Base-by-base conservation (phyloP, 2,888 invertebrate species). In the Frankliniella fusca region DNA sequence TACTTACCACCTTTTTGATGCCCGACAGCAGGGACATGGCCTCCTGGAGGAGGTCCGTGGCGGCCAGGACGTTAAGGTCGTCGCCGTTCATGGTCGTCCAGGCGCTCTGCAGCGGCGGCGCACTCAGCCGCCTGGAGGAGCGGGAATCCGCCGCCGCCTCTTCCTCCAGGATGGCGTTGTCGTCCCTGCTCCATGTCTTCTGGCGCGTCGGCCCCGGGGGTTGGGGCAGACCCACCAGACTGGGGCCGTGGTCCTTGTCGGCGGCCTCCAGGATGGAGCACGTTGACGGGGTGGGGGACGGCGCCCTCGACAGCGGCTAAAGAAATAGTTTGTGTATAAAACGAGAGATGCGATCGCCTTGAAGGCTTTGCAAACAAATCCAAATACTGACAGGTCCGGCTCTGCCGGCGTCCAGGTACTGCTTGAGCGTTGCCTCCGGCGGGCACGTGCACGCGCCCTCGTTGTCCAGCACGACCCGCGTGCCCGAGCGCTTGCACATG, bases 401-500 rank as follows among this genome's bases (percentile, higher is more conserved):
- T 12, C 70, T 9, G 70, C 7, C 9, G 70, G 70, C 8, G 27
- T 76, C 23, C 70, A 76, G 70, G 70, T 23, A 12, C 8, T 76
- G 23, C 23, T 23, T 23, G 23, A 76, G n/a, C 10, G 11, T 9
- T 10, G 12, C 27, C 70, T 76, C 27, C 27, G 70, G 27, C 70
- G 70, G 70, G 23, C 70, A 76, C 23, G 70, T 76, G 70, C 70
- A 76, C 11, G 23, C 23, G 8, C 70, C 70, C 27, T 76, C 70
- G 27, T 27, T 27, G 10, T 76, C 23, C 70, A 76, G 23, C 70
- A 76, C 70, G 11, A 76, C 70, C 23, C 70, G 70, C 27, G 70
- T 76, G 70, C 70, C 70, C 11, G 70, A 76, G 23, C 70, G 70
- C 70, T 76, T 23, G 70, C 70, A 76, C 23, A 76, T 76, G 70